phyloP scores from a whole-genome alignment of 2,888 invertebrate genomes.

The Harpagoxenus sublaevis region DNA sequence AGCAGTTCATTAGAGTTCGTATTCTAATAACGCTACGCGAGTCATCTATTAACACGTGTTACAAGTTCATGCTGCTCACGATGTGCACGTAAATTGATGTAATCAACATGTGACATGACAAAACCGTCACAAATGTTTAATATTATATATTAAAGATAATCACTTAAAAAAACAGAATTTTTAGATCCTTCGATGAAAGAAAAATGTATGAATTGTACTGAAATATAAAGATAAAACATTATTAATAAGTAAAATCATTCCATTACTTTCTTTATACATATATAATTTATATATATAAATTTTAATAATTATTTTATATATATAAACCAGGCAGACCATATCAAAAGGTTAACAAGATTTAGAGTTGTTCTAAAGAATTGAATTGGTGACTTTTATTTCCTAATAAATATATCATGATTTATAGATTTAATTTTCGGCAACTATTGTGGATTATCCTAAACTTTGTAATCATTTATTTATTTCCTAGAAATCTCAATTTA shows the following conservation, averaged over 20 bases:
- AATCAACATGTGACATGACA: neutral
- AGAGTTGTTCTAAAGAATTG: neutral
- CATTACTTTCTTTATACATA: too few species aligned
- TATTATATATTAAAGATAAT: neutral
- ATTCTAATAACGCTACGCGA: conserved; percentile 41
- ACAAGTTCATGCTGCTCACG: neutral
- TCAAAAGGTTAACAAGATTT: neutral
- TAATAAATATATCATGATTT: neutral
- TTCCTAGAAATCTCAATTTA: neutral
- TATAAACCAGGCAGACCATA: neutral
- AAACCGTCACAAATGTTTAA: conserved; percentile 2
- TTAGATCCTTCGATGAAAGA: neutral
- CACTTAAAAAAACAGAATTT: neutral
- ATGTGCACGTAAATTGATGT: conserved; percentile 9
- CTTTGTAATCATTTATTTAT: neutral
- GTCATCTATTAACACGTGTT: conserved; percentile 41
- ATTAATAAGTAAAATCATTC: too few species aligned
- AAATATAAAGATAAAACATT: neutral
- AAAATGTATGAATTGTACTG: neutral
- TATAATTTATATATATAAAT: too few species aligned
- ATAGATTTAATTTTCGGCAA: neutral
- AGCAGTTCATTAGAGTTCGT: neutral
- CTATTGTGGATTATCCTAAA: neutral
- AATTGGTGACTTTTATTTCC: neutral
- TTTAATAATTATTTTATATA: neutral